Percentiles rank a stretch among this genome's conserved stretches.
Conservation (phyloP, 2,113 vertebrate genomes). For the Lepus timidus region DNA sequence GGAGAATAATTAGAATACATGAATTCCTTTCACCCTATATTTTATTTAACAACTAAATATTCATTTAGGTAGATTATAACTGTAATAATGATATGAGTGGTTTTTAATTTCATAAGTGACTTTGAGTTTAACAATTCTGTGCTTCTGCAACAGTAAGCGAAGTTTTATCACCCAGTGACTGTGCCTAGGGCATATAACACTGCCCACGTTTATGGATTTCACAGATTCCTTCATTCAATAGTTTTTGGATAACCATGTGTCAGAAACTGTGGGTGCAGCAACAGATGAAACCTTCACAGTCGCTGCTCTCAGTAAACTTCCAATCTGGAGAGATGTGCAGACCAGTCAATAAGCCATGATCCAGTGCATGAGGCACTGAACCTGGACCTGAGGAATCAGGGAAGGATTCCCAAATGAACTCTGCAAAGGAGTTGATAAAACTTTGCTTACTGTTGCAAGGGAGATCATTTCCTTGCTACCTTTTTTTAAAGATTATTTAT, state of each 20-base stretch:
- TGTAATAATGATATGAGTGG: background rate
- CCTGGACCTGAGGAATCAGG: background rate
- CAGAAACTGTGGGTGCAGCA: background rate
- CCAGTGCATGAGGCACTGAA: fast-evolving
- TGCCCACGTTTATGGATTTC: background rate
- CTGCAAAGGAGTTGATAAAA: no score
- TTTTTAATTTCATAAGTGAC: background rate
- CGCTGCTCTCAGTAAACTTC: background rate
- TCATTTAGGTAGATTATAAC: constrained; percentile 7
- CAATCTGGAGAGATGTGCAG: background rate
- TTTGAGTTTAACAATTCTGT: constrained; percentile 38
- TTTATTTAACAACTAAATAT: constrained; percentile 7
- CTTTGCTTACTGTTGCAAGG: no score
- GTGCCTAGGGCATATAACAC: background rate
- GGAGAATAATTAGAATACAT: background rate
- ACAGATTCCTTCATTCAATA: constrained; percentile 5
- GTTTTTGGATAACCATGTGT: background rate
- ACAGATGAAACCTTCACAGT: background rate
- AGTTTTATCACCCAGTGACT: constrained; percentile 3
- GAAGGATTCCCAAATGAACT: background rate
- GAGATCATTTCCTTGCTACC: no score
- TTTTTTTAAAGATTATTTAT: no score
- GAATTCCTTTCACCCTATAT: background rate
- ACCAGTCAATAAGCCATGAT: background rate
- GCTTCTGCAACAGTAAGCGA: background rate